Percentiles rank a stretch among this genome's conserved stretches.
phyloP scores from a whole-genome alignment of 2,888 invertebrate species.

The Cosmia pyralina region DNA sequence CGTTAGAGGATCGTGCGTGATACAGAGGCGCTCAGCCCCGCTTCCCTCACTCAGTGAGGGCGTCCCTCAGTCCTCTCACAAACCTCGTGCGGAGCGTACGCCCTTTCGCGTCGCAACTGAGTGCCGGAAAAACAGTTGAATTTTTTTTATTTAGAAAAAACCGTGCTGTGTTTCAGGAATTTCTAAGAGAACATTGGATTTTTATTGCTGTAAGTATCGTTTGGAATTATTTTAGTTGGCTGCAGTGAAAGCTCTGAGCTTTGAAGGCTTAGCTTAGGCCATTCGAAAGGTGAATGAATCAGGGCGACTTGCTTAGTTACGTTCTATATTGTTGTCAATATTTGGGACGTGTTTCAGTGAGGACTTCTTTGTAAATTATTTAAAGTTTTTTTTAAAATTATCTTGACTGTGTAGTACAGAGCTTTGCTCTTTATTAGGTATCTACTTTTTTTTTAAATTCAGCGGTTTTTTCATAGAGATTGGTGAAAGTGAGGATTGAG shows the following conservation, averaged over 20 bases:
- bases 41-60: conserved; percentile 79
- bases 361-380: conserved; percentile 7
- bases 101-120: conserved; percentile 70
- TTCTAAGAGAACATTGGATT: conserved; percentile 80
- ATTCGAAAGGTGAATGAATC: conserved; percentile 78
- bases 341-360: conserved; percentile 54
- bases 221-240: conserved; percentile 59
- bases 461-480: conserved; percentile 1
- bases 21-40: conserved; percentile 79
- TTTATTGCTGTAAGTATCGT: conserved; percentile 81
- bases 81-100: conserved; percentile 73
- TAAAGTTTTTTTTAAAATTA: neutral
- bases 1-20: conserved; percentile 64
- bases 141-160: conserved; percentile 79
- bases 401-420: neutral
- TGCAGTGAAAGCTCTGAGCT: conserved; percentile 75
- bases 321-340: conserved; percentile 61
- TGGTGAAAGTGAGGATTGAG: neutral
- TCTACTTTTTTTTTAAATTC: neutral
- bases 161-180: conserved; percentile 83
- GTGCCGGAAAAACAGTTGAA: conserved; percentile 77
- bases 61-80: conserved; percentile 83
- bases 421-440: neutral
- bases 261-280: conserved; percentile 66
- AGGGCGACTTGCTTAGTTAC: conserved; percentile 65